phyloP scores from a whole-genome alignment of 2,113 vertebrate genomes.

The Corapipo altera region DNA sequence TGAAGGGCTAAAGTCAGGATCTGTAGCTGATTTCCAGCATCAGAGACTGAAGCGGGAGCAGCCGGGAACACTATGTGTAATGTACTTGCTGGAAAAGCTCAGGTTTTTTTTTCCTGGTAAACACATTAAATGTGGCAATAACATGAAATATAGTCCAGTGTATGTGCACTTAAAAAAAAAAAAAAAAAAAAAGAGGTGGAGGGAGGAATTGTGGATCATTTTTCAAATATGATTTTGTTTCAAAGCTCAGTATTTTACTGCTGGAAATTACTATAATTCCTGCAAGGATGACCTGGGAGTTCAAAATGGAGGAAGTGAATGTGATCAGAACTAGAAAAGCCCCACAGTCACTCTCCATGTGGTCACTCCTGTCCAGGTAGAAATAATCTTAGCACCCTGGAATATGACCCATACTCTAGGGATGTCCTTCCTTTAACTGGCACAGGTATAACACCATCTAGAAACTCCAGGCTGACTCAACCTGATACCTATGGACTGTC shows the following conservation, averaged over 20 bases:
- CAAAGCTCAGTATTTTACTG: background rate
- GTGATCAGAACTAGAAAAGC: background rate
- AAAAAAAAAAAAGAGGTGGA: fast-evolving
- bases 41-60: background rate
- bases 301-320: background rate
- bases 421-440: background rate
- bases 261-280: background rate
- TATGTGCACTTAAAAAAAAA: background rate
- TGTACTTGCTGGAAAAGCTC: background rate
- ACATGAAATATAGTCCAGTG: background rate
- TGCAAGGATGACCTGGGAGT: background rate
- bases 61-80: background rate
- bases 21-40: background rate
- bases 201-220: background rate
- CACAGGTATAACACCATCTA: background rate
- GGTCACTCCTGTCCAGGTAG: background rate
- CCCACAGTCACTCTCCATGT: background rate
- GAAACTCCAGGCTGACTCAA: background rate
- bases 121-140: background rate
- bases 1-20: background rate
- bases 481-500: background rate
- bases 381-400: background rate
- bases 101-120: background rate
- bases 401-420: background rate
- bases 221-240: background rate